A percentile compares a stretch with the other conserved stretches of the same genome.
These are phyloP conservation scores for Hippocampus abdominalis DNA, from an alignment of 2,113 vertebrate genomes.

Conservation along the genomic window DNA sequence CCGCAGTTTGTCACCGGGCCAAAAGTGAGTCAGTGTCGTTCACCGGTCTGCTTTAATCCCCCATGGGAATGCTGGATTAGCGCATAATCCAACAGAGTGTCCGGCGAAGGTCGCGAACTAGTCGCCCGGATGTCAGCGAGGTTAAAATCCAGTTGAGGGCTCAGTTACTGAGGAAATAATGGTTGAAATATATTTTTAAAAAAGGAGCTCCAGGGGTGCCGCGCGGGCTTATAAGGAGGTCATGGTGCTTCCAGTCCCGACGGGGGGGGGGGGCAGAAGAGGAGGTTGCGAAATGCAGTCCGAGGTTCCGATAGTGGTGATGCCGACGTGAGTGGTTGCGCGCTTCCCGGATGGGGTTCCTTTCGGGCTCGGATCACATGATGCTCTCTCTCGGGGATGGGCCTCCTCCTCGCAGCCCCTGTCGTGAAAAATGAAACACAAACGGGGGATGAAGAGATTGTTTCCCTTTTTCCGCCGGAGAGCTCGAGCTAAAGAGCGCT, in stretches of 20 bases:
- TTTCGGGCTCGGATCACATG: constrained; percentile 53
- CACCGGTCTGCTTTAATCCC: constrained; percentile 50
- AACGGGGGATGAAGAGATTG: constrained; percentile 27
- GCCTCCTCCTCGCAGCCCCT: constrained; percentile 19
- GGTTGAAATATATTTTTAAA: constrained; percentile 16
- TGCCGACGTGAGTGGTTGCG: constrained; percentile 42
- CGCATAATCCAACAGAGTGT: constrained; percentile 46
- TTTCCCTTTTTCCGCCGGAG: constrained; percentile 48
- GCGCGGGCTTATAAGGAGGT: constrained; percentile 35
- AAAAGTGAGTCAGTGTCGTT: constrained; percentile 34
- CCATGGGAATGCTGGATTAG: constrained; percentile 49
- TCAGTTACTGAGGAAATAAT: constrained; percentile 44
- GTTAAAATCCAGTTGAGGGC: constrained; percentile 34
- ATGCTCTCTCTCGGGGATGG: constrained; percentile 36
- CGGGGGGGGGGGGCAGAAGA: constrained; percentile 21
- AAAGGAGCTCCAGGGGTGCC: constrained; percentile 36
- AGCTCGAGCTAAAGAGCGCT: constrained; percentile 45
- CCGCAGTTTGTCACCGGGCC: constrained; percentile 1
- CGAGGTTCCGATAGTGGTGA: constrained; percentile 46
- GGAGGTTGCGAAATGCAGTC: constrained; percentile 44
- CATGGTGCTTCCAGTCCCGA: constrained; percentile 49
- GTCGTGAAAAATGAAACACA: constrained; percentile 22
- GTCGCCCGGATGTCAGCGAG: constrained; percentile 17
- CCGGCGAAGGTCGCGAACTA: constrained; percentile 11
- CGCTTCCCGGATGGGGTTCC: constrained; percentile 37